Conservation (phyloP, 1,140 invertebrate genomes). For the Microplitis demolitor region DNA sequence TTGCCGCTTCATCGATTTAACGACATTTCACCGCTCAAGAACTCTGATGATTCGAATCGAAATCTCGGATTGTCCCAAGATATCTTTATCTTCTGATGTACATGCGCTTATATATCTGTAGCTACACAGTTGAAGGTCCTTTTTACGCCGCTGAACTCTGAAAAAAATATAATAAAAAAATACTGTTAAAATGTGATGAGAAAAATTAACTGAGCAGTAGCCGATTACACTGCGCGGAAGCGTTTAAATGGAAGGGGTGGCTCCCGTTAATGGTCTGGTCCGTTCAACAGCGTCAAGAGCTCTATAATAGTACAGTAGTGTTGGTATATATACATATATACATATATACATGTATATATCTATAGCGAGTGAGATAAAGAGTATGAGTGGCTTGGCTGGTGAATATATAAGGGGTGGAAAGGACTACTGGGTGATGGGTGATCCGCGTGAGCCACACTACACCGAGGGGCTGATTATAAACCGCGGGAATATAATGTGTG, state of each 20-base stretch:
- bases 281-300: neutral
- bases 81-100: neutral
- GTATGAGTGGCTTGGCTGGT: conserved; percentile 5
- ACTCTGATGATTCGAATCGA: neutral
- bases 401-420: neutral
- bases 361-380: neutral
- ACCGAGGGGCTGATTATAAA: conserved; percentile 24
- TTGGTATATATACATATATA: too few species aligned
- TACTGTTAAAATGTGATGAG: conserved; percentile 33
- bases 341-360: neutral
- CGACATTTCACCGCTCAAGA: neutral
- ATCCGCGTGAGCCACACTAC: neutral
- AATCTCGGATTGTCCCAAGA: conserved; percentile 6
- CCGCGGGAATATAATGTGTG: conserved; percentile 19
- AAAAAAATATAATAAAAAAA: neutral
- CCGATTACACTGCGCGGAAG: conserved; percentile 45
- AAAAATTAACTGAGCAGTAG: conserved; percentile 42
- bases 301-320: too few species aligned
- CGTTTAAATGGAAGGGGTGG: conserved; percentile 40
- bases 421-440: neutral
- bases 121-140: too few species aligned
- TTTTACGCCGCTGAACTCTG: too few species aligned
- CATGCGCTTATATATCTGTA: too few species aligned
- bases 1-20: conserved; percentile 6
- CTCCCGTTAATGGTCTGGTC: conserved; percentile 41